Conservation (phyloP, 2,888 invertebrate species). For the Muschampia plurimacula region DNA sequence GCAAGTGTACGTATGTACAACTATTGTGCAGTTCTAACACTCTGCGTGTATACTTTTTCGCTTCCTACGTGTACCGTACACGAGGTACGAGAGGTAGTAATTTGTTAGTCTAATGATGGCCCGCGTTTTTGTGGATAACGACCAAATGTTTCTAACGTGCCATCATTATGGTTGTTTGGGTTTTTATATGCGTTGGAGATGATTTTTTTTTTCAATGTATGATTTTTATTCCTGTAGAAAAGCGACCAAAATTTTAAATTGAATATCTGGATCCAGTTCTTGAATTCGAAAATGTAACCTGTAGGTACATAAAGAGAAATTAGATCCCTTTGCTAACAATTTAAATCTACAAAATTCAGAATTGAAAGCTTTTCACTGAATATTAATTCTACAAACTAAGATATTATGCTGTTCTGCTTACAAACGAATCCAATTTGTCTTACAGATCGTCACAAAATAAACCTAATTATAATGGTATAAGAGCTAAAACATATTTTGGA, state of each 20-base stretch:
- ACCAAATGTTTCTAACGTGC: not conserved
- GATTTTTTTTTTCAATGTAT: not conserved
- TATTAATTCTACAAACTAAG: constrained; percentile 5
- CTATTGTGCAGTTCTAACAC: constrained; percentile 37
- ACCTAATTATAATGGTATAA: not conserved
- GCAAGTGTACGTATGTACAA: constrained; percentile 22
- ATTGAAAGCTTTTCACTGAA: not conserved
- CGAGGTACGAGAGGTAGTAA: constrained; percentile 31
- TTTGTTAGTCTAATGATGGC: constrained; percentile 36
- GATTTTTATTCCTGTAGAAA: not conserved
- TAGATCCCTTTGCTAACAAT: not conserved
- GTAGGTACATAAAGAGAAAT: not conserved
- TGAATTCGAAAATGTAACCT: not conserved
- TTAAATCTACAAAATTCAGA: constrained; percentile 4
- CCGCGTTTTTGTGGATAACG: not conserved
- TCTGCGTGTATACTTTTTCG: constrained; percentile 28
- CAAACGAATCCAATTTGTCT: constrained; percentile 1
- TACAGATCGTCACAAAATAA: constrained; percentile 4
- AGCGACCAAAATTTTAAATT: too few species aligned
- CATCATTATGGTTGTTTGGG: not conserved
- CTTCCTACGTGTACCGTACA: constrained; percentile 11
- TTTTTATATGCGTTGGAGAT: not conserved
- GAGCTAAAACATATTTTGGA: not conserved
- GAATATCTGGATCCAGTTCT: too few species aligned
- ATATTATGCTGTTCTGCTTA: not conserved